Conservation (phyloP, 1,140 invertebrate genomes). For the Drosophila insularis region DNA sequence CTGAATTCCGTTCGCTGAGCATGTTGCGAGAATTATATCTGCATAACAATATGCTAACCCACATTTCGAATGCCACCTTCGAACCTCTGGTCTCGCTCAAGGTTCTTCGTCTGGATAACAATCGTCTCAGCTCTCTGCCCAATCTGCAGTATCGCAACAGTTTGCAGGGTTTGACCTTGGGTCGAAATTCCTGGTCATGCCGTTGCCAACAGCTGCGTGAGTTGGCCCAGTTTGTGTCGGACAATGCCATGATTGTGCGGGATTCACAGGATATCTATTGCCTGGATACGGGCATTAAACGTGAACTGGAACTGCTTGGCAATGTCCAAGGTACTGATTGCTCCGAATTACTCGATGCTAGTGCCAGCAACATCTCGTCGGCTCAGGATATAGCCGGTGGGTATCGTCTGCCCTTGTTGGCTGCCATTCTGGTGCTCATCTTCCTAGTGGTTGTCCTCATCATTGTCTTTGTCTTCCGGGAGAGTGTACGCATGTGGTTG, state of each 20-base stretch:
- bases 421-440: constrained; percentile 88
- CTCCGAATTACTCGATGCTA: constrained; percentile 85
- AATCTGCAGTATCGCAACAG: constrained; percentile 77
- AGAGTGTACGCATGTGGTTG: constrained; percentile 93
- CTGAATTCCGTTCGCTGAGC: constrained; percentile 91
- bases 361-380: constrained; percentile 89
- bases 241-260: constrained; percentile 90
- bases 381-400: constrained; percentile 87
- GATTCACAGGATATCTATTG: constrained; percentile 91
- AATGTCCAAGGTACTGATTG: constrained; percentile 83
- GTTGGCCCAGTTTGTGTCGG: constrained; percentile 91
- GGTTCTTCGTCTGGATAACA: constrained; percentile 92
- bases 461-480: constrained; percentile 91
- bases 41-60: constrained; percentile 91
- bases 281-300: constrained; percentile 89
- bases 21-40: constrained; percentile 92
- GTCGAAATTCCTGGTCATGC: constrained; percentile 94
- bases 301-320: constrained; percentile 87
- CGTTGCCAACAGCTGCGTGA: constrained; percentile 94
- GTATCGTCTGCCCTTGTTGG: constrained; percentile 90
- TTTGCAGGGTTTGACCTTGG: constrained; percentile 89
- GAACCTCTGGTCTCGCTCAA: constrained; percentile 89
- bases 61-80: constrained; percentile 91
- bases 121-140: constrained; percentile 87
- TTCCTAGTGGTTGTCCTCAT: constrained; percentile 89